A percentile compares a stretch with the other conserved stretches of the same genome.
Evolutionary conservation across 1,140 invertebrate species (phyloP).

Genomic region (Pemphigus obesinymphae): DNA sequence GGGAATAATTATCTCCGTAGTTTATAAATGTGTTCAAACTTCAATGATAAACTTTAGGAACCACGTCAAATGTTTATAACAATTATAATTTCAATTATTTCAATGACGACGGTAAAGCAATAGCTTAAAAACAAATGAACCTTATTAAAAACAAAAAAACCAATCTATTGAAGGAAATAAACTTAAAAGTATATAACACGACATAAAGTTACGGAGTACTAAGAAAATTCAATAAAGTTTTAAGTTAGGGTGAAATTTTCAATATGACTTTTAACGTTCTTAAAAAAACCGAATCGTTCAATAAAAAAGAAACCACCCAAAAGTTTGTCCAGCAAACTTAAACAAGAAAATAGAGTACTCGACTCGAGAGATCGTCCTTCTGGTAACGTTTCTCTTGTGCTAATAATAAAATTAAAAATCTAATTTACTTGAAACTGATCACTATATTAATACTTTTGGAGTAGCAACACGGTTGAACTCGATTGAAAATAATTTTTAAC

Average conservation of each 20-base stretch:
- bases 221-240: conserved; percentile 22
- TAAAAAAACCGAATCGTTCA: conserved; percentile 19
- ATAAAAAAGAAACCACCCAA: conserved; percentile 19
- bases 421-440: not conserved
- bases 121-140: not conserved
- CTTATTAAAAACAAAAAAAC: conserved; percentile 18
- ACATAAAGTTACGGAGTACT: not conserved
- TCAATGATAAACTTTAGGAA: no score
- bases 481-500: no score
- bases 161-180: not conserved
- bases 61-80: not conserved
- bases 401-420: not conserved
- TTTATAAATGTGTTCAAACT: no score
- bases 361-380: not conserved
- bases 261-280: conserved; percentile 24
- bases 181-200: conserved; percentile 5
- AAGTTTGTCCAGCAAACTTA: conserved; percentile 15
- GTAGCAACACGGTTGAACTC: no score
- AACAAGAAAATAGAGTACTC: conserved; percentile 12
- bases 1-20: no score
- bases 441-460: not conserved
- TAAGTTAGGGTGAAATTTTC: conserved; percentile 4
- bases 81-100: not conserved
- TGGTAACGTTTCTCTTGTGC: conserved; percentile 1
- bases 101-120: not conserved